Conservation (phyloP, 2,888 invertebrate species). For the Yponomeuta plumbellus region DNA sequence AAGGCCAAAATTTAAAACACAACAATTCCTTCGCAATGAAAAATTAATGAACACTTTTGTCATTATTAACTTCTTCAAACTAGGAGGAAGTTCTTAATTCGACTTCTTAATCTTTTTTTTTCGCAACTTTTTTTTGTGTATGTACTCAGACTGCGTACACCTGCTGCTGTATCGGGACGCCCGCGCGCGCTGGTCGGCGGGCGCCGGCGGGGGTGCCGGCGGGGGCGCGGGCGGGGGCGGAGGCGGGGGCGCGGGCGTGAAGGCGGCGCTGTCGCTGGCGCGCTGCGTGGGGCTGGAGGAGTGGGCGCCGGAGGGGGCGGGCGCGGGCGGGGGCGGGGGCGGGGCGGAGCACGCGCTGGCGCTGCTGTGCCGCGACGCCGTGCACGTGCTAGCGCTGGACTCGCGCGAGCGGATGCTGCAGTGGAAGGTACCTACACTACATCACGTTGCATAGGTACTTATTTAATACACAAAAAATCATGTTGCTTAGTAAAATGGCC, state of each 20-base stretch:
- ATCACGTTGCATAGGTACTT: neutral
- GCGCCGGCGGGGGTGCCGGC: constrained; percentile 66
- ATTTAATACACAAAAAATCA: too few relatives aligned
- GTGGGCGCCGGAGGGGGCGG: constrained; percentile 88
- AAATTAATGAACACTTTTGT: too few relatives aligned
- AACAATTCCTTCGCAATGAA: too few relatives aligned
- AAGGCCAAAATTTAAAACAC: too few relatives aligned
- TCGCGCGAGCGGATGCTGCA: constrained; percentile 90
- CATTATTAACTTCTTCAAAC: too few relatives aligned
- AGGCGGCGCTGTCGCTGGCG: constrained; percentile 45
- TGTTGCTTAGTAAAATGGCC: too few relatives aligned
- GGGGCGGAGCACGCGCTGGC: constrained; percentile 94
- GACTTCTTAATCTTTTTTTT: neutral
- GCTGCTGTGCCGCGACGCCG: constrained; percentile 90
- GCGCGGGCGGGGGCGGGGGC: constrained; percentile 88
- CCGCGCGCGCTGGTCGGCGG: constrained; percentile 80
- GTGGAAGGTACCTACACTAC: constrained; percentile 89
- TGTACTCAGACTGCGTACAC: constrained; percentile 86
- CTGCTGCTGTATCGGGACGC: constrained; percentile 91
- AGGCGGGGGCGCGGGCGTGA: constrained; percentile 71
- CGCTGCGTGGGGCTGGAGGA: constrained; percentile 87
- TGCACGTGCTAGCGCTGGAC: constrained; percentile 90
- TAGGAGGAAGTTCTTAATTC: too few relatives aligned
- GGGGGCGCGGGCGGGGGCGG: constrained; percentile 76
- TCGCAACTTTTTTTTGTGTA: too few relatives aligned